These are phyloP conservation scores for Vimba vimba DNA, from an alignment of 2,113 vertebrate genomes.

Conservation along the genomic window DNA sequence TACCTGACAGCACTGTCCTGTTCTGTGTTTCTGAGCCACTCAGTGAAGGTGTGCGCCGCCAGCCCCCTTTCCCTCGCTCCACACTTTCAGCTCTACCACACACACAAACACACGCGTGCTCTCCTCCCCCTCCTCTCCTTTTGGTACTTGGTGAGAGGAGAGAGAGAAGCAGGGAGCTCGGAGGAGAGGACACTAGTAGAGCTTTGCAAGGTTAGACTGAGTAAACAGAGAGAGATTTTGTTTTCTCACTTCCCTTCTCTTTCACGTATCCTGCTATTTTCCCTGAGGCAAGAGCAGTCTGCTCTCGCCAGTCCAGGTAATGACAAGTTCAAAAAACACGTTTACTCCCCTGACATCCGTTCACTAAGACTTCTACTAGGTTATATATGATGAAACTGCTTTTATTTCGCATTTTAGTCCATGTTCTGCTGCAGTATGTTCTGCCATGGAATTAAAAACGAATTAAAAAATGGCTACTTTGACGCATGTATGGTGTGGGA, in stretches of 20 bases:
- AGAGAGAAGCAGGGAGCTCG: slow-evolving; percentile 3
- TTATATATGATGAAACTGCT: neutral
- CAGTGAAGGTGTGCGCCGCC: slow-evolving; percentile 45
- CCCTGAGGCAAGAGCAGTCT: slow-evolving; percentile 18
- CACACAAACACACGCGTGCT: slow-evolving; percentile 39
- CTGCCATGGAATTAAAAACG: neutral
- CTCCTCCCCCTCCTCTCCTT: slow-evolving; percentile 44
- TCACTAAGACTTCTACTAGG: neutral
- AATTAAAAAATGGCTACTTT: no score
- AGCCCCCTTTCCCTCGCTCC: slow-evolving; percentile 17
- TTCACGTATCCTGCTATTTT: neutral
- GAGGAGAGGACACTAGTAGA: slow-evolving; percentile 10
- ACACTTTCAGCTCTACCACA: slow-evolving; percentile 37
- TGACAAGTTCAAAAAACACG: neutral
- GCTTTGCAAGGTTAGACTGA: slow-evolving; percentile 21
- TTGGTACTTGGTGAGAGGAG: slow-evolving; percentile 31
- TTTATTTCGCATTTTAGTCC: neutral
- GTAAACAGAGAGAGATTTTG: slow-evolving; percentile 11
- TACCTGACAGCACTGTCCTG: slow-evolving; percentile 10
- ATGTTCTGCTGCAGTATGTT: neutral
- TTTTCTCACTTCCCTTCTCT: neutral
- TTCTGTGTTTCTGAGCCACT: slow-evolving; percentile 26
- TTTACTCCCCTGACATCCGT: neutral
- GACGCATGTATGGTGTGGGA: no score
- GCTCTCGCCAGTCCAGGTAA: neutral